Conservation (phyloP, 2,888 invertebrate species). For the Buathra laborator region DNA sequence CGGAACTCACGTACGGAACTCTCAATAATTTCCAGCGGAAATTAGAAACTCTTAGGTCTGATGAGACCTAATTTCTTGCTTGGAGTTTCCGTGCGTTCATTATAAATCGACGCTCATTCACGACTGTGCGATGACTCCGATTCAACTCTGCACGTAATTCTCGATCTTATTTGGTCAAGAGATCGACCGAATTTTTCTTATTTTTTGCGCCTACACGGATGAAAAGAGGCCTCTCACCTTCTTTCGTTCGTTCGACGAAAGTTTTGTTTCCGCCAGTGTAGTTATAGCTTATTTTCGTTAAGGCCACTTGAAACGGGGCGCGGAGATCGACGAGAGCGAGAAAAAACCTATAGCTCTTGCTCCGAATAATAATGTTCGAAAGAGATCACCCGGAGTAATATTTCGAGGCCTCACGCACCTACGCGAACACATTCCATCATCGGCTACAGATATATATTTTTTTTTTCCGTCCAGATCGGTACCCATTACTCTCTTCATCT, state of each 20-base stretch:
- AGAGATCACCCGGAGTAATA: slow-evolving; percentile 30
- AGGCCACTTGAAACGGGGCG: slow-evolving; percentile 34
- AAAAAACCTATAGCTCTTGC: slow-evolving; percentile 39
- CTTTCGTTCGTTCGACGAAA: slow-evolving; percentile 28
- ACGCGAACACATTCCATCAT: slow-evolving; percentile 57
- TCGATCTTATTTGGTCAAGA: slow-evolving; percentile 59
- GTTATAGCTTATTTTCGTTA: slow-evolving; percentile 1
- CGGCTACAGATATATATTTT: slow-evolving; percentile 37
- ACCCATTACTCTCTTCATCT: slow-evolving; percentile 48
- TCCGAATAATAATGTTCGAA: slow-evolving; percentile 51
- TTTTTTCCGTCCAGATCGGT: slow-evolving; percentile 40
- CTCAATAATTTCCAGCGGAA: slow-evolving; percentile 63
- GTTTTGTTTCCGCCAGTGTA: slow-evolving; percentile 28
- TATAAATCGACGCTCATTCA: slow-evolving; percentile 46
- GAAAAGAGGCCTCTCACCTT: slow-evolving; percentile 22
- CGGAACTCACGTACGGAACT: slow-evolving; percentile 66
- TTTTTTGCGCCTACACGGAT: slow-evolving; percentile 32
- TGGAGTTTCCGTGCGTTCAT: slow-evolving; percentile 48
- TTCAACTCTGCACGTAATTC: slow-evolving; percentile 17
- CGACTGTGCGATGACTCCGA: slow-evolving; percentile 22
- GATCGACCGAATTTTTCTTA: slow-evolving; percentile 29
- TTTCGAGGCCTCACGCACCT: slow-evolving; percentile 53
- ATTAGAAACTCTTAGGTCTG: slow-evolving; percentile 69
- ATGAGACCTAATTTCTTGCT: slow-evolving; percentile 68
- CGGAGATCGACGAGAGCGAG: slow-evolving; percentile 28